Evolutionary conservation across 2,888 invertebrate species (phyloP), one percentile per base, ranked within the genome.

Genomic region (Timema podura): DNA sequence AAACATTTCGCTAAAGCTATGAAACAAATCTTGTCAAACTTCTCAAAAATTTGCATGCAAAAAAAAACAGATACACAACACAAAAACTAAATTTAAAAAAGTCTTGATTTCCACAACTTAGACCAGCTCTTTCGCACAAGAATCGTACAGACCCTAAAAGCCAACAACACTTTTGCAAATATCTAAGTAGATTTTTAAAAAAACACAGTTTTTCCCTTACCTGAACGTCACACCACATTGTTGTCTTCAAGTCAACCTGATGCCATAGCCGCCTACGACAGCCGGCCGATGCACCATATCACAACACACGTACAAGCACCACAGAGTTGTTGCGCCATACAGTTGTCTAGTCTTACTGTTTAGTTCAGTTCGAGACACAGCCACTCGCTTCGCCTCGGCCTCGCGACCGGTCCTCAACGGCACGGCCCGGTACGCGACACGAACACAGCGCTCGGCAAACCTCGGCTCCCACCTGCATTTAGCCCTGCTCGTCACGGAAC

Each of bases 161-260:
- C n/a, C n/a, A n/a, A n/a, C n/a, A n/a, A n/a, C n/a, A n/a, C n/a
- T n/a, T n/a, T n/a, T n/a, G n/a, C n/a, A n/a, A n/a, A n/a, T n/a
- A n/a, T n/a, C n/a, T n/a, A n/a, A n/a, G n/a, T n/a, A n/a, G n/a
- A n/a, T n/a, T n/a, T n/a, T n/a, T n/a, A 30, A 61, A 67, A 30
- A 45, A 54, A 54, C 5, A 15, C 5, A 48, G 11, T 11, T 6
- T 13, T 65, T 5, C 16, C n/a, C 69, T 71, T 69, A 71, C 71
- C 71, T 71, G 71, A 64, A 69, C 57, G 71, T 71, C 71, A 69
- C 71, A 69, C 71, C 71, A 71, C 71, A 71, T 71, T 64, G 68
- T 67, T 48, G 64, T 67, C 54, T 45, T n/a, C 61, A 69, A 66
- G 71, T 71, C 57, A 71, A 64, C 71, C 71, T 48, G 64, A 71